Conservation (phyloP, 2,797 vertebrate species). For the Trichosurus vulpecula region DNA sequence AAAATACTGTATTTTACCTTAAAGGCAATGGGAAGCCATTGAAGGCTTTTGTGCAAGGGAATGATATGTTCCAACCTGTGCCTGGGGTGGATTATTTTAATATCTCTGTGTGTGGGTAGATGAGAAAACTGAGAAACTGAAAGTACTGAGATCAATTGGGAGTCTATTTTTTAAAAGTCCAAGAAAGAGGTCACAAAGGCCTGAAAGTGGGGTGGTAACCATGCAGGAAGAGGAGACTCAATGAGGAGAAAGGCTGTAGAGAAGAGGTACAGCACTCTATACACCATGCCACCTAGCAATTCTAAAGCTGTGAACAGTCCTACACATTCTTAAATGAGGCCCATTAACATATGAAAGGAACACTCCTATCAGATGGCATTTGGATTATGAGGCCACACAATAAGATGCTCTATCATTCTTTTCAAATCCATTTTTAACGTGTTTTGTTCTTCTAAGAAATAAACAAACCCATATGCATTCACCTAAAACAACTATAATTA, state of each 20-base stretch:
- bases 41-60: too few species aligned
- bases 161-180: not conserved
- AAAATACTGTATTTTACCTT: too few species aligned
- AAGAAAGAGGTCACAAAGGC: not conserved
- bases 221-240: not conserved
- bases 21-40: too few species aligned
- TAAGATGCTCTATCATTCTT: not conserved
- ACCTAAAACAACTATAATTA: constrained; percentile 58
- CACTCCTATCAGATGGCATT: not conserved
- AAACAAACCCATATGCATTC: constrained; percentile 33
- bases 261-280: not conserved
- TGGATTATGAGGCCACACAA: not conserved
- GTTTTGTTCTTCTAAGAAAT: constrained; percentile 20
- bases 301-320: not conserved
- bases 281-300: not conserved
- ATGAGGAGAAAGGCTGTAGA: not conserved
- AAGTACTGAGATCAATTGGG: not conserved
- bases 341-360: not conserved
- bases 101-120: not conserved
- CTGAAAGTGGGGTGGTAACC: not conserved
- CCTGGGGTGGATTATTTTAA: too few species aligned
- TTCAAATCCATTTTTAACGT: constrained; percentile 36
- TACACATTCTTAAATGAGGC: constrained; percentile 9
- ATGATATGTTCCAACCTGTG: too few species aligned
- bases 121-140: not conserved